Evolutionary conservation across 2,888 invertebrate genomes (phyloP), one percentile per base, ranked within the genome.

Genomic region (Ametastegia equiseti): DNA sequence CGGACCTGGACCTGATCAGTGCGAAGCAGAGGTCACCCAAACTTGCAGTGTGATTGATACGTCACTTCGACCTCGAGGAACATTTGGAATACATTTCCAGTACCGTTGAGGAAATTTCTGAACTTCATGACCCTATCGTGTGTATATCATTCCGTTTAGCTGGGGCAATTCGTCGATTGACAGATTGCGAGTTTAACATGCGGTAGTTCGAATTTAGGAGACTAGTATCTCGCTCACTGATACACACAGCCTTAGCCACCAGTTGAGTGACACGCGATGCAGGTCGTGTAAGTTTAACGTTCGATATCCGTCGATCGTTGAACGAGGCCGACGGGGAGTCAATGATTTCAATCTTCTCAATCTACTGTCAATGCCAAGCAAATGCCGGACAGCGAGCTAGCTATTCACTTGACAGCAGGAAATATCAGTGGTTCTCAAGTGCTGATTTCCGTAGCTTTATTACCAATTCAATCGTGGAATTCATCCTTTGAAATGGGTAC

Each of bases 321-420:
- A 81, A 87, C 80, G 80, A 80, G 69, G 86, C 85, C 85, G 83
- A 86, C 83, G 83, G 83, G 82, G 82, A 84, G 84, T 79, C 85
- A 83, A 86, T 86, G 87, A 87, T 87, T 86, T 85, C 84, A 86
- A 75, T 75, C 75, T 75, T 75, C 75, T 75, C 75, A 75, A 87
- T 87, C 87, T 87, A 82, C 86, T 87, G 87, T 86, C 87, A 87
- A 87, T 87, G 87, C 84, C 83, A 81, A 79, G 84, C 84, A 85
- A 85, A 83, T 84, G 84, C 86, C 84, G 86, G 82, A 81, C 82
- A 81, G 81, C 82, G 83, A 83, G 84, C 82, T 84, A 83, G 84
- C 82, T 84, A 86, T 86, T 87, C 86, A 84, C 86, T 80, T 47
- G 69, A 69, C 69, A 50, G 69, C 80, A 67, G 80, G 65, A 69